phyloP scores from a whole-genome alignment of 2,888 invertebrate species.

The Fragum sueziense region DNA sequence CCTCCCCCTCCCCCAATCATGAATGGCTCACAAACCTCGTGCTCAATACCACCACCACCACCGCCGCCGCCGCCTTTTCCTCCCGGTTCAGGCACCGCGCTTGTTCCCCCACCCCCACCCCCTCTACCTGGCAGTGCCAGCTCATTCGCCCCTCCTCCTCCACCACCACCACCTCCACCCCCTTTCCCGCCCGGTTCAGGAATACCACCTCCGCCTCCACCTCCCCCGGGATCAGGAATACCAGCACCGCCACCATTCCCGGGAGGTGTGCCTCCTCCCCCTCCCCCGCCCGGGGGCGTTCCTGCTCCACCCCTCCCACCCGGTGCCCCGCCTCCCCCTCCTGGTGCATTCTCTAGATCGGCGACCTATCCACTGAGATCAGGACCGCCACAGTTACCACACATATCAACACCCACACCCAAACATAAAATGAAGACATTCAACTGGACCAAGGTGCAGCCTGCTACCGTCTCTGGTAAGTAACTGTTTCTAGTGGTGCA shows the following conservation, averaged over 20 bases:
- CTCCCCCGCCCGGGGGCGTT: slow-evolving; percentile 66
- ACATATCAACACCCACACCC: slow-evolving; percentile 90
- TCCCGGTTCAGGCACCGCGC: slow-evolving; percentile 66
- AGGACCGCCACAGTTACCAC: slow-evolving; percentile 46
- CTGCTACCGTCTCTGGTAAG: slow-evolving; percentile 70
- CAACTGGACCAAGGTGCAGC: slow-evolving; percentile 98
- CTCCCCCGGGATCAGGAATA: slow-evolving; percentile 69
- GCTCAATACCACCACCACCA: slow-evolving; percentile 72
- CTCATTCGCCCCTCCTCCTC: slow-evolving; percentile 55
- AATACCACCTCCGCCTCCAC: slow-evolving; percentile 38
- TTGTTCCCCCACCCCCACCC: slow-evolving; percentile 63
- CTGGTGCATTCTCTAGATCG: slow-evolving; percentile 41
- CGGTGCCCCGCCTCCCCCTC: slow-evolving; percentile 56
- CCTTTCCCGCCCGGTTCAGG: slow-evolving; percentile 75
- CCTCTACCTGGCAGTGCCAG: slow-evolving; percentile 67
- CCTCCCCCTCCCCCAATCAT: slow-evolving; percentile 78
- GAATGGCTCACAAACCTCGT: slow-evolving; percentile 81
- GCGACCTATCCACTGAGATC: slow-evolving; percentile 47
- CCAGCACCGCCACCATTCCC: slow-evolving; percentile 75
- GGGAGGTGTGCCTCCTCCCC: slow-evolving; percentile 74
- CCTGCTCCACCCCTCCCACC: slow-evolving; percentile 68
- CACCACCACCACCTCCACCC: slow-evolving; percentile 72
- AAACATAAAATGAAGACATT: slow-evolving; percentile 98
- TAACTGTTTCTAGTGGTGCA: too few relatives aligned
- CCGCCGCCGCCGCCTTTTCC: slow-evolving; percentile 73